Base-by-base conservation (phyloP, 2,888 invertebrate species). In the Sinhomidia bicolor region DNA sequence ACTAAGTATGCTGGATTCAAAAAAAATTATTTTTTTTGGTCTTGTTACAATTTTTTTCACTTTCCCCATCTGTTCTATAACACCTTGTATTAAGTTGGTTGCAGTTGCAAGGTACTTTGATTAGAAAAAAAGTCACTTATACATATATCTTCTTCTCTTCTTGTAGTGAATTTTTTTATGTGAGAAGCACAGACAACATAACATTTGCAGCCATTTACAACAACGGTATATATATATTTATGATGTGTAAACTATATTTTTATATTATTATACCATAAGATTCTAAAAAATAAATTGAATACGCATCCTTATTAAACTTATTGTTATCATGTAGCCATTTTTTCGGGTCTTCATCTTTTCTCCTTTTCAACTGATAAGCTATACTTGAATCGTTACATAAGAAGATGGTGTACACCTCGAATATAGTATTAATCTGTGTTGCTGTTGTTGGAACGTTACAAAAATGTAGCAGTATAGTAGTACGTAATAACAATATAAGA, bases 81-180 rank as follows among this genome's bases (percentile, higher is more conserved):
- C 74, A 86, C 86, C 86, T 86, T 86, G 86, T 86, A 68, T 86
- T 60, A n/a, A 44, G 86, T 87, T 87, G 86, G 86, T 87, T 87
- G 86, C 86, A 87, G 86, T 87, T 87, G 86, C 86, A 87, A 87
- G 86, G 86, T 87, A 87, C 86, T 57, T 74, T 74, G 54, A 71
- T 85, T 54, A 78, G 80, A n/a, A 60, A 36, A 80, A 32, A 80
- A 57, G 54, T 76, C 76, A 47, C 51, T 76, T 47, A 47, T 6
- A 47, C n/a, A n/a, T n/a, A n/a, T n/a, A n/a, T n/a, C n/a, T n/a
- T n/a, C n/a, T n/a, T n/a, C n/a, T n/a, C n/a, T 47, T 57, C 36
- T 79, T 60, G 26, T 23, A 14, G 26, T 60, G 23, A 60, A 26
- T 60, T 76, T 1, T 60, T 26, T 23, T 0, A 60, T 23, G 60